Evolutionary conservation across 2,888 invertebrate genomes (phyloP), one percentile per base, ranked within the genome.

Genomic region (Pteria penguin): DNA sequence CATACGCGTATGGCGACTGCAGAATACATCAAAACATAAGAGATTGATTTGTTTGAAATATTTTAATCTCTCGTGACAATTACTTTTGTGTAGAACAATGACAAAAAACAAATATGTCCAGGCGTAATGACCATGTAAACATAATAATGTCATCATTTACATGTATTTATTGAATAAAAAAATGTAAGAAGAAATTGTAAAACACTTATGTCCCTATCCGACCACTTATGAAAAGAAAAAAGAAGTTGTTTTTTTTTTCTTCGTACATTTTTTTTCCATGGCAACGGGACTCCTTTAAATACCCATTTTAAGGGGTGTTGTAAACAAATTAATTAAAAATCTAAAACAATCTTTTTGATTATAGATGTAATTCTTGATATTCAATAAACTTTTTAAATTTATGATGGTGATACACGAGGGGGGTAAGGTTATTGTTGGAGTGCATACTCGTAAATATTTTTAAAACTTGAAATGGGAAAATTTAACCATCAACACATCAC

Each of bases 1-100:
- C 33, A 8, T 63, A 63, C 36, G 32, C 45, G 2, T 63, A 63
- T 36, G 63, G 63, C 32, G 33, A 63, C 36, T 63, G 26, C 33
- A 33, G n/a, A 33, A 63, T 33, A 45, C 45, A 45, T 45, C 45
- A 45, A 45, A 45, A 45, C 45, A 45, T 45, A 45, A 45, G 45
- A 45, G 45, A 45, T 45, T 45, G 45, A 45, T 45, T 45, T 45
- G 45, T 45, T 45, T 45, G 45, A 45, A 45, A 45, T 45, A 45
- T 45, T 45, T 45, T 45, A 45, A 45, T 45, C 45, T 45, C 45
- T 45, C 45, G 45, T 45, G 45, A 45, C 45, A 45, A 45, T 45
- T 18, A 45, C 18, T 45, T 14, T 45, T 45, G 45, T 45, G 45
- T 18, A 45, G 45, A 45, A 14, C 11, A 18, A 45, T 18, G 45